These are phyloP conservation scores for Paralichthys olivaceus DNA, from an alignment of 2,113 vertebrate genomes.

Conservation along the genomic window DNA sequence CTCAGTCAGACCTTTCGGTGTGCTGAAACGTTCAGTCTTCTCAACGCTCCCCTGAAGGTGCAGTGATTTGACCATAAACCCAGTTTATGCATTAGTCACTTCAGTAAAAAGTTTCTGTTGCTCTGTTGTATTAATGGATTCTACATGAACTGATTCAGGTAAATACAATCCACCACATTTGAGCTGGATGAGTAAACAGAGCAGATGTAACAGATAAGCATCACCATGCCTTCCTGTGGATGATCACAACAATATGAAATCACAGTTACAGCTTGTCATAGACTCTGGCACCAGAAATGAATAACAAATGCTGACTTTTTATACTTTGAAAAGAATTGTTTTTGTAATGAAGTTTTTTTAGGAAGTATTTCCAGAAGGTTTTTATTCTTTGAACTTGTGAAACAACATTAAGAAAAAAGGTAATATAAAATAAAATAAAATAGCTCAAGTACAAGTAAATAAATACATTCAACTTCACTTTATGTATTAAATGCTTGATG, in stretches of 20 bases:
- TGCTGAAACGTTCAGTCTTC: neutral
- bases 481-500: neutral
- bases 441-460: no score
- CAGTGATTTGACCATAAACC: neutral
- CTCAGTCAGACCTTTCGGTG: neutral
- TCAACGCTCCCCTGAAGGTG: neutral
- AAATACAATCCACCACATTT: neutral
- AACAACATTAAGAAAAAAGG: neutral
- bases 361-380: neutral
- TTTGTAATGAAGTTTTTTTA: neutral
- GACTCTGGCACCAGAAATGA: neutral
- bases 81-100: neutral
- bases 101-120: neutral
- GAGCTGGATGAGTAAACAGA: neutral
- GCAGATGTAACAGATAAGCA: slow-evolving; percentile 18
- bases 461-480: no score
- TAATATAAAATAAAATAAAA: no score
- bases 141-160: neutral
- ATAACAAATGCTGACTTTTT: neutral
- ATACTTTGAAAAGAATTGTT: neutral
- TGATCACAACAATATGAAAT: neutral
- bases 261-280: neutral
- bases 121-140: neutral
- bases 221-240: neutral
- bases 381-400: neutral